Evolutionary conservation across 2,113 vertebrate species (phyloP).

Genomic region (Anarrhichthys ocellatus): DNA sequence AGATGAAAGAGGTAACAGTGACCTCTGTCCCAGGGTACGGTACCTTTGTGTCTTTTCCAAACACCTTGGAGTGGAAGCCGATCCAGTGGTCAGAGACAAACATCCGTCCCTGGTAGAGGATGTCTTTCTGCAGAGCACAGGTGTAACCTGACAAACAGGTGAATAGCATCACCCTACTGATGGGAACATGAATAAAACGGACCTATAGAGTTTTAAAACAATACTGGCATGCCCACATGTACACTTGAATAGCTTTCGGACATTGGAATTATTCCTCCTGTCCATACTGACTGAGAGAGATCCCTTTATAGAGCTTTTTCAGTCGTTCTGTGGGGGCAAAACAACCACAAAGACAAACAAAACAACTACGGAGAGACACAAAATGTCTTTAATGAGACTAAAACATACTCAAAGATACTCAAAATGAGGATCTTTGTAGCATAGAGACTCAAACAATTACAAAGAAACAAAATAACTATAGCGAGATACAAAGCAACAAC

Average conservation of each 20-base stretch:
- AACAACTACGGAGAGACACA: too few species aligned
- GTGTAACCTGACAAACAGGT: slow-evolving; percentile 89
- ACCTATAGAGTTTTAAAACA: background rate
- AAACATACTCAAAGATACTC: too few species aligned
- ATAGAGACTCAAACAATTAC: background rate
- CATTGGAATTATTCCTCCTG: background rate
- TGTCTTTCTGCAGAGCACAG: slow-evolving; percentile 97
- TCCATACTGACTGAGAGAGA: background rate
- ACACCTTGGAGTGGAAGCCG: slow-evolving; percentile 97
- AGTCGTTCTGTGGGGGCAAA: too few species aligned
- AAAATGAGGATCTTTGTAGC: too few species aligned
- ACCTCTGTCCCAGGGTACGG: background rate
- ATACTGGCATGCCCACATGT: background rate
- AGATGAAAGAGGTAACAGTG: background rate
- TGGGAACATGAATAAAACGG: background rate
- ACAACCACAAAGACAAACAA: background rate
- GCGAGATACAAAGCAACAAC: background rate
- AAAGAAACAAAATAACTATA: background rate
- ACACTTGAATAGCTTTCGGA: background rate
- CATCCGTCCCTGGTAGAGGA: slow-evolving; percentile 94
- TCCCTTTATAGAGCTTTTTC: background rate
- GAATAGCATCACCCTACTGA: background rate
- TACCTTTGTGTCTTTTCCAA: slow-evolving; percentile 97
- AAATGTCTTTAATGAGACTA: too few species aligned
- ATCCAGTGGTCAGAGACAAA: slow-evolving; percentile 97